phyloP scores from a whole-genome alignment of 2,888 invertebrate genomes.

The Eretmocerus hayati region DNA sequence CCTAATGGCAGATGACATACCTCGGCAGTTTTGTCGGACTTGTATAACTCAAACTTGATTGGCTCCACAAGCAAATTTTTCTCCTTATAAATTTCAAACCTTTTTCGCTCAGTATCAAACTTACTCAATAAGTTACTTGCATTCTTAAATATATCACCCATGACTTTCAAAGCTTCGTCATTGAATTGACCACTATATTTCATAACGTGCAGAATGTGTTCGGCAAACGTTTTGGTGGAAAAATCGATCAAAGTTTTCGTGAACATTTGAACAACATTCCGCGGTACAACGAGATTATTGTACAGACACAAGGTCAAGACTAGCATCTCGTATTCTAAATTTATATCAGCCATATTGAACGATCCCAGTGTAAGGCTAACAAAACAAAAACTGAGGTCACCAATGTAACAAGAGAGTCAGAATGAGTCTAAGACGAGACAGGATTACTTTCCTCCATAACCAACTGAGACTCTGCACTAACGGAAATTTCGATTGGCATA shows the following conservation, averaged over 20 bases:
- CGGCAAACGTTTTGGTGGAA: not conserved
- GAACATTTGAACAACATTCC: not conserved
- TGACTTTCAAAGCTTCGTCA: not conserved
- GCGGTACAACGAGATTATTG: not conserved
- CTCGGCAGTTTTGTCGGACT: not conserved
- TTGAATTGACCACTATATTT: not conserved
- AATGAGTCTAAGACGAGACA: no score
- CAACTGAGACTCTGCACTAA: no score
- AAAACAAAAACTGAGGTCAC: not conserved
- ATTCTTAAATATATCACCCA: not conserved
- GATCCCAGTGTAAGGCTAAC: not conserved
- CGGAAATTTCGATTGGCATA: no score
- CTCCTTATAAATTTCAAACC: constrained; percentile 2
- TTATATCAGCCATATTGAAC: not conserved
- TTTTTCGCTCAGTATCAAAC: constrained; percentile 6
- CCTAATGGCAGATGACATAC: constrained; percentile 1
- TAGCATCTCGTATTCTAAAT: not conserved
- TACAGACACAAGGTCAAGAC: not conserved
- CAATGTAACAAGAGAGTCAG: not conserved
- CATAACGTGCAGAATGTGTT: not conserved
- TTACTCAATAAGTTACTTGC: not conserved
- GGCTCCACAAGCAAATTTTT: constrained; percentile 7
- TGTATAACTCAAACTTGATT: not conserved
- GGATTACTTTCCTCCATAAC: no score
- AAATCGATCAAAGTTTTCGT: not conserved